Evolutionary conservation across 2,797 vertebrate species (phyloP), one percentile per base, ranked within the genome.

Genomic region (Channa striata): DNA sequence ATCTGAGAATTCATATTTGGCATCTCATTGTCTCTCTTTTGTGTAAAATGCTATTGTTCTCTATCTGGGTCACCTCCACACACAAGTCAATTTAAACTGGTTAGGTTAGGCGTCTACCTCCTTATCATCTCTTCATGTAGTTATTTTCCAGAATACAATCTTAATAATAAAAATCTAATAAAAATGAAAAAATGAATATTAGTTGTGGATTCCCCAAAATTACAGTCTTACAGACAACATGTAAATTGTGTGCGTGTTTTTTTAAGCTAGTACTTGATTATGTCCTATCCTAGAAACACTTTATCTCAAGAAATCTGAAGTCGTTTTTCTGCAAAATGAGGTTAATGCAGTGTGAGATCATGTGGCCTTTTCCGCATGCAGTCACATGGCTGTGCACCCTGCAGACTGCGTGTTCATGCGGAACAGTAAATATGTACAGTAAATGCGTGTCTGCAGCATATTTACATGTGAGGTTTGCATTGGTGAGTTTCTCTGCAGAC

Each of bases 401-500:
- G 65, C 67, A 33, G 21, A 48, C 37, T 20, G 54, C 33, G 20
- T 53, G 30, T 42, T 65, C 68, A 64, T 58, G 59, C 42, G 47
- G 30, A 25, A 11, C 23, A 36, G 51, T 57, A 25, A 52, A 72
- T 58, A 46, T 46, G 30, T 33, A 9, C 72, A 16, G 49, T 9
- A 39, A 61, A 48, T 58, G 75, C 67, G 79, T 43, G 76, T 78
- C 37, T 81, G 67, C 37, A n/a, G 44, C 33, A 6, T 25, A 57
- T 50, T 68, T 43, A 70, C 84, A 80, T 83, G 86, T 87, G 82
- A 80, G 52, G 48, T 42, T 44, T 68, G 61, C 30, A 8, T 87
- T 72, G 34, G 68, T 84, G 87, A 77, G 76, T 68, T 80, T 69
- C 73, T 54, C 72, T 77, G 82, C 72, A 87, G 88, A 81, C 86